Evolutionary conservation across 2,797 vertebrate genomes (phyloP), one percentile per base, ranked within the genome.

Genomic region (Xerus rutilus): DNA sequence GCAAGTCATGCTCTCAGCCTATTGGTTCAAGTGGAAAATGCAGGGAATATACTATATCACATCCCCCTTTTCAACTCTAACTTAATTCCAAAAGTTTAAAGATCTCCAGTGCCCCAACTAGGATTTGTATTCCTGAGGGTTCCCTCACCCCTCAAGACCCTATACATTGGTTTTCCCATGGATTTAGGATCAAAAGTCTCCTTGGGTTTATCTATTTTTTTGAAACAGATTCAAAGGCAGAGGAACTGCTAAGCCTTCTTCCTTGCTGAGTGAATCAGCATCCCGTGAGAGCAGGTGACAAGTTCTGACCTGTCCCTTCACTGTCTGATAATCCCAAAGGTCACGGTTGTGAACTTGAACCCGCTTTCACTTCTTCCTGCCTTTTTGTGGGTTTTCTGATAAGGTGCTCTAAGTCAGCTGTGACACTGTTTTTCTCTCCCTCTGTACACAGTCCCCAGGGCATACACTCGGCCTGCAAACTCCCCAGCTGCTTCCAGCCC

Each of bases 401-500:
- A 96, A 97, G 95, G 83, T 30, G 28, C 57, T 83, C 79, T 54
- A 28, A 65, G 30, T 72, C 39, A 89, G 89, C 93, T 73, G 0
- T 0, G 7, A 18, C 67, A 25, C 59, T 49, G 82, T 21, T 77
- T 70, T n/a, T 35, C 81, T 83, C 65, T 91, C 49, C 83, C 54
- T 72, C 93, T 87, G 83, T 94, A 96, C 97, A 72, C 54, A 70
- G 96, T 96, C 92, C 93, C 73, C 85, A 88, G 96, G 95, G 96
- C 87, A 0, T 0, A 92, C 69, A 45, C 13, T 91, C 92, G 3
- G 96, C 91, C 1, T 4, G 82, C 47, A 88, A 95, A 83, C 89
- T 95, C 93, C 90, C 86, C 97, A 97, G 97, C 97, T 97, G 97
- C 96, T 96, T 92, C 93, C 95, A 96, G 93, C 85, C 93, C 94